A percentile compares a stretch with the other conserved stretches of the same genome.
These are phyloP conservation scores for Trachelipus rathkii DNA, from an alignment of 1,140 invertebrate genomes.

Conservation along the genomic window DNA sequence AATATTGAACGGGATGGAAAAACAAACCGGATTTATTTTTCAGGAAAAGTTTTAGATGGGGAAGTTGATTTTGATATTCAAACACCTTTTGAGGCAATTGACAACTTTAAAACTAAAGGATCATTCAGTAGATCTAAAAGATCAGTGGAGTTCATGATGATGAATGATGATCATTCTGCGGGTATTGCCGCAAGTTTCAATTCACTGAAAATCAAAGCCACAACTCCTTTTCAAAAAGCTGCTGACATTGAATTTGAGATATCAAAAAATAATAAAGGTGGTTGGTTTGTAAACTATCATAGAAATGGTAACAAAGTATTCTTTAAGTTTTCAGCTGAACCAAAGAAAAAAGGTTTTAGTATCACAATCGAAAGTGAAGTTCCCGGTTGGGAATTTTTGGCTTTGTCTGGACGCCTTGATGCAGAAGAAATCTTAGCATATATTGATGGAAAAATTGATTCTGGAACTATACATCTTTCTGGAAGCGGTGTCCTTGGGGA, in stretches of 20 bases:
- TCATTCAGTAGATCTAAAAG: conserved; percentile 32
- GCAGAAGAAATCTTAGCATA: conserved; percentile 18
- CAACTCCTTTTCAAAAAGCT: conserved; percentile 31
- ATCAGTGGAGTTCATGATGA: conserved; percentile 38
- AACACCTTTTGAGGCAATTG: conserved; percentile 31
- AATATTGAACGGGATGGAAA: conserved; percentile 28
- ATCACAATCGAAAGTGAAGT: conserved; percentile 34
- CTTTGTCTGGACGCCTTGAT: conserved; percentile 30
- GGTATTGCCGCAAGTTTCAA: conserved; percentile 38
- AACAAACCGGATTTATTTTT: conserved; percentile 28
- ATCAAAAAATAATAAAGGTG: conserved; percentile 21
- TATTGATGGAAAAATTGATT: conserved; percentile 26
- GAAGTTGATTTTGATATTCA: conserved; percentile 30
- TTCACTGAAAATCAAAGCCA: conserved; percentile 26
- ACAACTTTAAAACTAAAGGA: conserved; percentile 29
- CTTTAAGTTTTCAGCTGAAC: conserved; percentile 16
- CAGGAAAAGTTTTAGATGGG: conserved; percentile 35
- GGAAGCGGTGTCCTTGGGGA: conserved; percentile 5
- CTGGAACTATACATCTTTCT: conserved; percentile 18
- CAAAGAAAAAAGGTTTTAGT: neutral
- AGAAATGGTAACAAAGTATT: conserved; percentile 32
- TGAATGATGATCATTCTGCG: conserved; percentile 34
- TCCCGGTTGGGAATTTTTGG: conserved; percentile 36
- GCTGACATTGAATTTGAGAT: conserved; percentile 27
- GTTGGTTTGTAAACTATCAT: conserved; percentile 26